phyloP scores from a whole-genome alignment of 2,797 vertebrate species.

The Catostomus latipinnis region DNA sequence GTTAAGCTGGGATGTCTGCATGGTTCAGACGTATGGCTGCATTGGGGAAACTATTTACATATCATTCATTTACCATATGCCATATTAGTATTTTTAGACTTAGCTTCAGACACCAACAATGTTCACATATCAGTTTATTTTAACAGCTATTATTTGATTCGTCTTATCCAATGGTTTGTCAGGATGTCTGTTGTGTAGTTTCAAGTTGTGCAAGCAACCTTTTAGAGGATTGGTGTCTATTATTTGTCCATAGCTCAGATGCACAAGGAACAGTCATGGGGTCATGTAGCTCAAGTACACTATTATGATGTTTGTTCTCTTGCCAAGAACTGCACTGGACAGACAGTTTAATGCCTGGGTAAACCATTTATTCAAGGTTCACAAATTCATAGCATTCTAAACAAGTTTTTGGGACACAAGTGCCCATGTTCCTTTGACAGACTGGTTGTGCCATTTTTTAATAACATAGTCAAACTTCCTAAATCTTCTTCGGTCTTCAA shows the following conservation, averaged over 20 bases:
- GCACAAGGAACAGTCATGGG: constrained; percentile 55
- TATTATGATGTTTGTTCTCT: constrained; percentile 63
- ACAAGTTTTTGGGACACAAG: constrained; percentile 6
- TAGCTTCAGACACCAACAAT: constrained; percentile 16
- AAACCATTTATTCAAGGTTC: constrained; percentile 71
- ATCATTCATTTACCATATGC: constrained; percentile 32
- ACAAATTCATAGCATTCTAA: constrained; percentile 41
- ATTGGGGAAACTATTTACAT: constrained; percentile 16
- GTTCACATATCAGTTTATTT: constrained; percentile 10
- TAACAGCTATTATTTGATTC: neutral
- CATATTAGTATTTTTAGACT: constrained; percentile 19
- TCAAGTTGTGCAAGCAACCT: constrained; percentile 54
- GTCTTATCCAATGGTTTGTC: constrained; percentile 58
- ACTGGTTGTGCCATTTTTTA: neutral
- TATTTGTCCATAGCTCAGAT: constrained; percentile 73
- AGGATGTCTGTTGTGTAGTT: constrained; percentile 16
- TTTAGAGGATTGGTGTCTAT: constrained; percentile 72
- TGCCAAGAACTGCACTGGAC: constrained; percentile 73
- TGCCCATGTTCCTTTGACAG: constrained; percentile 1
- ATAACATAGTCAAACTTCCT: neutral
- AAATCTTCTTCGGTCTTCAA: neutral
- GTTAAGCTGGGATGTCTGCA: constrained; percentile 47
- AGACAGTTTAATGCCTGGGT: constrained; percentile 76
- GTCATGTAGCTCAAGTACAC: constrained; percentile 62
- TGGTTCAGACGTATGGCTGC: constrained; percentile 17